Evolutionary conservation across 2,113 vertebrate genomes (phyloP), one percentile per base, ranked within the genome.

Genomic region (Tichodroma muraria): DNA sequence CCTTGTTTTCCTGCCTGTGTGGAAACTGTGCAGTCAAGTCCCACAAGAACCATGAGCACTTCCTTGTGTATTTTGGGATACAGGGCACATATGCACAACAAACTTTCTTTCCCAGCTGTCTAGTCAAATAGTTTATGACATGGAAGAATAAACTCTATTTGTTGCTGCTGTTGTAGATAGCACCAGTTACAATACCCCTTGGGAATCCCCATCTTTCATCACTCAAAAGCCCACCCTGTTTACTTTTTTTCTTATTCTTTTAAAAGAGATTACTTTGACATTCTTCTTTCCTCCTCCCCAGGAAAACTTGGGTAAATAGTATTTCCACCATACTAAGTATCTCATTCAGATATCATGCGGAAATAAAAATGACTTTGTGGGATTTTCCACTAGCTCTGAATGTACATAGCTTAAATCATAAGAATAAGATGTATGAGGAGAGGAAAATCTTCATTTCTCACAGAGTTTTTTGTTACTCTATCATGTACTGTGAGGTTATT

Each of bases 321-420:
- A 40, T 70, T 73, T 85, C 54, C 24, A 49, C 45, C 27, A 17
- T 60, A 35, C 17, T 40, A 31, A 52, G n/a, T 33, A 68, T 33
- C 35, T 61, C 60, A 65, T 42, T n/a, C 14, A 44, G 30, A 18
- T 52, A 52, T 60, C 27, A 17, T 23, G 49, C 5, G 35, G 83
- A 83, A 89, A 77, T 52, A 66, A 82, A 94, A 93, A 92, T 25
- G 15, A 80, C 11, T 17, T 33, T 59, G 33, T 88, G 42, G 21
- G 37, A 35, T 95, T 85, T 85, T 82, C 37, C 24, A 56, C 77
- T 70, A 66, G 24, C 27, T 85, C 38, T 88, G 38, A 93, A 93
- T 37, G 33, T 35, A 53, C 13, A 11, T 20, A 88, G 40, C 40
- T 88, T 65, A 80, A 72, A 84, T 47, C 13, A 30, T 21, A 52